Evolutionary conservation across 2,888 invertebrate species (phyloP).

Genomic region (Lathronympha strigana): DNA sequence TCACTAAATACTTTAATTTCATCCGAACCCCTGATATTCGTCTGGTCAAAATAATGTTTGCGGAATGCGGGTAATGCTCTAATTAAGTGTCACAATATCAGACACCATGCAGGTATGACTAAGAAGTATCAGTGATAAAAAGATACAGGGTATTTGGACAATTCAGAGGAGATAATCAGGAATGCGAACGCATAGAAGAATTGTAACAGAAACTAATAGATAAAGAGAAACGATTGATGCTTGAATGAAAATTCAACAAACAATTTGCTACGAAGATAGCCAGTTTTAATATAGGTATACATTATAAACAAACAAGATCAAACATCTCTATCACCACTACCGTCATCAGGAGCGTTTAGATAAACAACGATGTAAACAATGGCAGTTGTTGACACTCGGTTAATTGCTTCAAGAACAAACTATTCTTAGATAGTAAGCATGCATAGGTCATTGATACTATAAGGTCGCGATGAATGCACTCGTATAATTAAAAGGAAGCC

Average conservation of each 20-base stretch:
- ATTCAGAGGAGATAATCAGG: no score
- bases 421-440: constrained; percentile 38
- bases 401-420: constrained; percentile 31
- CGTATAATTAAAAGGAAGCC: constrained; percentile 32
- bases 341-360: constrained; percentile 23
- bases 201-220: background rate
- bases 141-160: no score
- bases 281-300: no score
- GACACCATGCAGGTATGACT: background rate
- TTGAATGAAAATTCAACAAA: no score
- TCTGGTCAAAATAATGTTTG: constrained; percentile 14
- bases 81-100: constrained; percentile 9
- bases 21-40: constrained; percentile 57
- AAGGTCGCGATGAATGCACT: constrained; percentile 32
- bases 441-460: constrained; percentile 36
- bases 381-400: constrained; percentile 19
- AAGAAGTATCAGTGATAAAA: background rate
- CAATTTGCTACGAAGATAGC: no score
- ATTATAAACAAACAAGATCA: no score
- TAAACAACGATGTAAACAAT: constrained; percentile 22
- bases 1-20: constrained; percentile 61
- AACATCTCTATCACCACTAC: constrained; percentile 11
- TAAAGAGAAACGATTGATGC: background rate
- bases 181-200: no score
- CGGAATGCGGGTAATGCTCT: constrained; percentile 16